These are phyloP conservation scores for Rhagonycha lutea DNA, from an alignment of 2,888 invertebrate species.

Conservation along the genomic window DNA sequence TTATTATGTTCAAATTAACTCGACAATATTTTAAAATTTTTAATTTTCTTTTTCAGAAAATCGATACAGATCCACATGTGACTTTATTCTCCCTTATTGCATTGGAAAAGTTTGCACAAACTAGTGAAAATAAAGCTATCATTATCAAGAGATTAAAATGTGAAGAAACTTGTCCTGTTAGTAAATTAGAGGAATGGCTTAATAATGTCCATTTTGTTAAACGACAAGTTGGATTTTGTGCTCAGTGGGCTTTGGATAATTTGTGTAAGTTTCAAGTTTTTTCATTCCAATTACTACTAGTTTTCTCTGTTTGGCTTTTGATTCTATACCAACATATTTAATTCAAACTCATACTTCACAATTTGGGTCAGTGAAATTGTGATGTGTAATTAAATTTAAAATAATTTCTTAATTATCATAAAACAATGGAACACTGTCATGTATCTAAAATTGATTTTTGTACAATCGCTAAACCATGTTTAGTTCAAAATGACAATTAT, in stretches of 20 bases:
- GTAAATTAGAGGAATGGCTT: constrained; percentile 70
- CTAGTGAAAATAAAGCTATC: constrained; percentile 84
- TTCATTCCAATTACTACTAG: not conserved
- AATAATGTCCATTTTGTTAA: constrained; percentile 66
- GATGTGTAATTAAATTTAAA: too few relatives aligned
- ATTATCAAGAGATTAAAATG: constrained; percentile 70
- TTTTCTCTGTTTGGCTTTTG: not conserved
- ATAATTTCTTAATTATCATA: too few relatives aligned
- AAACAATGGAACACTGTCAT: too few relatives aligned
- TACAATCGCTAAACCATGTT: too few relatives aligned
- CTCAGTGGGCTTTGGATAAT: constrained; percentile 91
- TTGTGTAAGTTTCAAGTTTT: constrained; percentile 68
- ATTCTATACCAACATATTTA: not conserved
- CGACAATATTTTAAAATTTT: not conserved
- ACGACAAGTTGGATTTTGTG: constrained; percentile 90
- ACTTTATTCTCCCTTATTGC: constrained; percentile 87
- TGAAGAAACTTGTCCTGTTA: constrained; percentile 67
- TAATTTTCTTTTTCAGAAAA: constrained; percentile 53
- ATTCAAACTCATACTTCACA: too few relatives aligned
- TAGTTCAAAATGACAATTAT: too few relatives aligned
- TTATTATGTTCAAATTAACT: not conserved
- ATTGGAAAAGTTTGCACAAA: constrained; percentile 91
- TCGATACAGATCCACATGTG: constrained; percentile 71
- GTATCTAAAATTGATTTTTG: too few relatives aligned
- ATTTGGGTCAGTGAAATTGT: too few relatives aligned